Conservation (phyloP, 2,888 invertebrate species). For the Platycheirus rosarum region DNA sequence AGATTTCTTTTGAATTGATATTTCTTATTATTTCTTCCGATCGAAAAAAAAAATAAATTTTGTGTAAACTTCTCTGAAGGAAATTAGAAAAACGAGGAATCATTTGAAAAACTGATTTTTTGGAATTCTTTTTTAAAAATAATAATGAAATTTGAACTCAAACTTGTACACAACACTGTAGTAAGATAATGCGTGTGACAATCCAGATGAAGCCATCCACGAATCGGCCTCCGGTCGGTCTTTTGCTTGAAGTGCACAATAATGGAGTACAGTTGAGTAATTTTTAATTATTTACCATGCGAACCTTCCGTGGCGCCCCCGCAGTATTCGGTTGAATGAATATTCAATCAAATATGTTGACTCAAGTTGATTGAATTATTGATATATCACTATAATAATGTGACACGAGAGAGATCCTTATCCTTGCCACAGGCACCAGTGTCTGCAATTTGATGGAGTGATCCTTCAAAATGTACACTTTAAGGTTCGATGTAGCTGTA, state of each 20-base stretch:
- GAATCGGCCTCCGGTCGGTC: neutral
- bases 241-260: conserved; percentile 20
- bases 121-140: too few relatives aligned
- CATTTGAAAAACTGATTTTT: too few relatives aligned
- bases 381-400: conserved; percentile 41
- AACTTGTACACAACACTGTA: conserved; percentile 10
- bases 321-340: conserved; percentile 21
- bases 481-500: too few relatives aligned
- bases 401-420: conserved; percentile 10
- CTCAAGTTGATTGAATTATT: conserved; percentile 66
- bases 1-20: too few relatives aligned
- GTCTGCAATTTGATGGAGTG: neutral
- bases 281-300: conserved; percentile 41
- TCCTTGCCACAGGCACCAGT: too few relatives aligned
- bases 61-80: too few relatives aligned
- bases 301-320: neutral
- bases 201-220: conserved; percentile 17
- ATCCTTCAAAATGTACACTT: too few relatives aligned
- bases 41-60: too few relatives aligned
- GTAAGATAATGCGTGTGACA: neutral
- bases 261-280: conserved; percentile 25
- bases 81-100: too few relatives aligned
- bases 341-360: conserved; percentile 66
- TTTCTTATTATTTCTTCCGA: too few relatives aligned
- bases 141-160: too few relatives aligned